Base-by-base conservation (phyloP, 1,140 invertebrate genomes). In the Zeugodacus cucurbitae region DNA sequence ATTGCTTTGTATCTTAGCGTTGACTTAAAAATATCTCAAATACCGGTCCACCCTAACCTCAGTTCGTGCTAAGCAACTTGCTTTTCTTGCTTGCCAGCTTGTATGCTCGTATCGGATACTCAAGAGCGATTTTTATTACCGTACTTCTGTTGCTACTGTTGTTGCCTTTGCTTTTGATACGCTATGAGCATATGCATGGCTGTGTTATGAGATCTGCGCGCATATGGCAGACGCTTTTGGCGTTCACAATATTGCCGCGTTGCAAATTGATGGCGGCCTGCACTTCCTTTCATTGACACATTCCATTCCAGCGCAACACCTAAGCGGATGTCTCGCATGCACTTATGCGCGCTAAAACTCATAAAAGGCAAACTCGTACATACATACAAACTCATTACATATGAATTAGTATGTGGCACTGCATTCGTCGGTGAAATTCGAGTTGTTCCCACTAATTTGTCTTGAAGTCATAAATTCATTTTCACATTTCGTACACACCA, bases 241-340 rank as follows among this genome's bases (percentile, higher is more conserved):
- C 70, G 48, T 48, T 48, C n/a, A 82, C 20, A 29, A 26, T 82
- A 54, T 48, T 82, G 74, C 41, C n/a, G 74, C 37, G 20, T 29
- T 82, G 41, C 41, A 82, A 82, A 54, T 82, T 29, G 41, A 82
- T 48, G 74, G n/a, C 41, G 44, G 74, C 74, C 74, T 44, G 41
- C 74, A 48, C 74, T 82, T 82, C 74, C 74, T 82, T 17, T 82
- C 41, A 34, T 37, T 82, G 74, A 29, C 74, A 82, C 74, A 82
- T 82, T 82, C 74, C 74, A 82, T 82, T 82, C 44, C 74, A 82
- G 20, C n/a, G 26, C 74, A 82, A 82, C 74, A 82, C 74, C 74
- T 82, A n/a, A 82, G 74, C 74, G 74, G 74, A 82, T 82, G 67
- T 74, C 34, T 37, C 3, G 1, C 34, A 17, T 29, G 62, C 62